Percentiles rank a stretch among this genome's conserved stretches.
Conservation (phyloP, 2,888 invertebrate species). For the Dynastes grantii region DNA sequence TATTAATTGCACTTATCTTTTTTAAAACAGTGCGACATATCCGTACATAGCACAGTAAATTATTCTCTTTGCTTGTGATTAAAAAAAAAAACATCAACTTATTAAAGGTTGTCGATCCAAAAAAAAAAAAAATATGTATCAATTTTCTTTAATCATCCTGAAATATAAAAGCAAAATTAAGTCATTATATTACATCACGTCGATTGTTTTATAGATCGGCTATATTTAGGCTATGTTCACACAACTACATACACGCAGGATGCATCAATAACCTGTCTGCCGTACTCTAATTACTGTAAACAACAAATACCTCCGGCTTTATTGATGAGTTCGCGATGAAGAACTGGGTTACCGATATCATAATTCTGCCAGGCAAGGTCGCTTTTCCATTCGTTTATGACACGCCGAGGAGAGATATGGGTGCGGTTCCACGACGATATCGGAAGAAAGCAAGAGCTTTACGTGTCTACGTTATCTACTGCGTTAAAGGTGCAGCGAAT, state of each 20-base stretch:
- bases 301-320: conserved; percentile 8
- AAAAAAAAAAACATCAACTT: no score
- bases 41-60: no score
- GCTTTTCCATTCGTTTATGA: conserved; percentile 28
- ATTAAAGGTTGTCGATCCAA: no score
- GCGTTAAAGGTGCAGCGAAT: neutral
- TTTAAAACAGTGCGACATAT: no score
- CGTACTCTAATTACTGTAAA: neutral
- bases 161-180: no score
- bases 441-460: neutral
- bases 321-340: conserved; percentile 5
- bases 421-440: neutral
- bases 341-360: conserved; percentile 30
- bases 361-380: conserved; percentile 31
- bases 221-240: neutral
- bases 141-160: no score
- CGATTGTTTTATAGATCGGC: no score
- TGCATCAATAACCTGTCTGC: conserved; percentile 5
- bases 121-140: no score
- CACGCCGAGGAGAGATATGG: neutral
- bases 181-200: no score
- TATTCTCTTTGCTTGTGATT: no score
- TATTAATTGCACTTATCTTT: no score
- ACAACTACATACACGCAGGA: neutral
- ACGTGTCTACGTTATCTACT: conserved; percentile 2